Evolutionary conservation across 2,888 invertebrate genomes (phyloP).

Genomic region (Halictus ligatus): DNA sequence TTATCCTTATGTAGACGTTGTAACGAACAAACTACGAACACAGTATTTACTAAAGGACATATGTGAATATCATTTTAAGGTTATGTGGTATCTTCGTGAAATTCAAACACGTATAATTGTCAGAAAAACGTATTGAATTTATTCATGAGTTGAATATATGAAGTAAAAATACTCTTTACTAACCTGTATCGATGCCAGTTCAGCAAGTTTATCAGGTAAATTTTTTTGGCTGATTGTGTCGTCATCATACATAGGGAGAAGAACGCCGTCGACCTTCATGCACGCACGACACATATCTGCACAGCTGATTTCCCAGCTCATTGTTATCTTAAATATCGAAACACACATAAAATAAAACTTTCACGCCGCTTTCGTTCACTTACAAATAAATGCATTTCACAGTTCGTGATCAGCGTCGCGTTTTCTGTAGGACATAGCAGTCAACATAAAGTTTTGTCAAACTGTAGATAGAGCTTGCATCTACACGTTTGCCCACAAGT

Average conservation of each 20-base stretch:
- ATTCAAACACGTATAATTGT: not conserved
- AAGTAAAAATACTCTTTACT: conserved; percentile 7
- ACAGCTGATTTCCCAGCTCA: conserved; percentile 74
- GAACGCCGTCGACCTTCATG: conserved; percentile 79
- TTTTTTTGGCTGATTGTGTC: conserved; percentile 73
- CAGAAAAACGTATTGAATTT: not conserved
- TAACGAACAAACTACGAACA: not conserved
- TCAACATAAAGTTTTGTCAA: conserved; percentile 28
- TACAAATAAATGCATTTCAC: conserved; percentile 62
- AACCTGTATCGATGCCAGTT: conserved; percentile 75
- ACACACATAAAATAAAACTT: conserved; percentile 34
- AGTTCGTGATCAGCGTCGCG: conserved; percentile 53
- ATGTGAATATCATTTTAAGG: conserved; percentile 19
- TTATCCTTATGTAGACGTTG: not conserved
- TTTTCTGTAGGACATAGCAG: conserved; percentile 29
- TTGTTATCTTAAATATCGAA: conserved; percentile 45
- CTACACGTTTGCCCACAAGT: not conserved
- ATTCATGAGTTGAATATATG: not conserved
- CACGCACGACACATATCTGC: conserved; percentile 81
- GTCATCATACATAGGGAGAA: conserved; percentile 80
- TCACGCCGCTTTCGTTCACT: conserved; percentile 5
- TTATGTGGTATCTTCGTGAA: conserved; percentile 23
- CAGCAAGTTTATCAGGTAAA: conserved; percentile 78
- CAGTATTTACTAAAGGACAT: conserved; percentile 2
- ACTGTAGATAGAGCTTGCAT: conserved; percentile 28